A percentile compares a stretch with the other conserved stretches of the same genome.
phyloP scores from a whole-genome alignment of 1,140 invertebrate species.

The Melitaea cinxia region DNA sequence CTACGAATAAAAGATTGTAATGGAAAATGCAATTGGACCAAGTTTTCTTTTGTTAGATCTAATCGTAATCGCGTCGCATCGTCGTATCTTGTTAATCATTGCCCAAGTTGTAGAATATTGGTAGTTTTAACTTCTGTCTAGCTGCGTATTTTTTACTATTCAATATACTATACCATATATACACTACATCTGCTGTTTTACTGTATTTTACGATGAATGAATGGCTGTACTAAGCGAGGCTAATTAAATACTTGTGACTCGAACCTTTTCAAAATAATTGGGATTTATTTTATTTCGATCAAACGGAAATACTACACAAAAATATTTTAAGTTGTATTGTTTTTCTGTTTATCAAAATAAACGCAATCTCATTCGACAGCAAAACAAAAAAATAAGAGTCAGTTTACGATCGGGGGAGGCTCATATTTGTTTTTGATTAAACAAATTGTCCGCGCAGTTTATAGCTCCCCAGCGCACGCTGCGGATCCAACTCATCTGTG shows the following conservation, averaged over 20 bases:
- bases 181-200: too few species aligned
- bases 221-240: background rate
- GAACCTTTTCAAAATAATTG: background rate
- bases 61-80: slow-evolving; percentile 20
- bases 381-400: slow-evolving; percentile 72
- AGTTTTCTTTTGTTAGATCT: slow-evolving; percentile 34
- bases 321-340: background rate
- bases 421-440: slow-evolving; percentile 79
- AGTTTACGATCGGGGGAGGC: slow-evolving; percentile 50
- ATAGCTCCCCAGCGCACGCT: slow-evolving; percentile 61
- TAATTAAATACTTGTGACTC: background rate
- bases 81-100: background rate
- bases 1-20: slow-evolving; percentile 28
- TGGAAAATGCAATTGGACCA: slow-evolving; percentile 33
- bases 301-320: too few species aligned
- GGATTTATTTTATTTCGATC: too few species aligned
- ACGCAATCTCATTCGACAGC: slow-evolving; percentile 59
- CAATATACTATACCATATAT: too few species aligned
- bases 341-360: slow-evolving; percentile 36
- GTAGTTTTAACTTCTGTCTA: slow-evolving; percentile 1
- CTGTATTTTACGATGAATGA: background rate
- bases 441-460: slow-evolving; percentile 76
- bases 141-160: background rate
- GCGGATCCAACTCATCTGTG: slow-evolving; percentile 56
- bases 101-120: background rate